These are phyloP conservation scores for Pachycephus smyrnensis DNA, from an alignment of 2,888 invertebrate genomes.

Conservation along the genomic window DNA sequence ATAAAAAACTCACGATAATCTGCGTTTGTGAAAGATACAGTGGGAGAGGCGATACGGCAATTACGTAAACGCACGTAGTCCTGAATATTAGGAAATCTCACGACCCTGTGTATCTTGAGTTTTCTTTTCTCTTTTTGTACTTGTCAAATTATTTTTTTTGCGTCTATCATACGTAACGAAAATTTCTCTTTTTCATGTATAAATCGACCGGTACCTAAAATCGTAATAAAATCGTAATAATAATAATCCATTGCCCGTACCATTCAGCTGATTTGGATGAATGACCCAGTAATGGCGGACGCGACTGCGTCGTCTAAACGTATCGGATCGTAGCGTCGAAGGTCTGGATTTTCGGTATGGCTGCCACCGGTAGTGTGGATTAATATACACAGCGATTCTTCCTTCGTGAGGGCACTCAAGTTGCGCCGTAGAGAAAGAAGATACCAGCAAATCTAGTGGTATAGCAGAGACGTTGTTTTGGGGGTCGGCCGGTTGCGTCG, in stretches of 20 bases:
- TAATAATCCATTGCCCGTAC: neutral
- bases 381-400: neutral
- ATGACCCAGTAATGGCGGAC: neutral
- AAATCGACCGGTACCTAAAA: neutral
- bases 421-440: neutral
- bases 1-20: neutral
- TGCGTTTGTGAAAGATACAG: neutral
- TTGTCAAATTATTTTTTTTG: neutral
- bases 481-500: slow-evolving; percentile 9
- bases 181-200: neutral
- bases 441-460: neutral
- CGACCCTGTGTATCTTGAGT: neutral
- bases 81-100: neutral
- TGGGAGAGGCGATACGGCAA: neutral
- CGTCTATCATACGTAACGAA: too few relatives aligned
- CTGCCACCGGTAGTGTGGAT: neutral
- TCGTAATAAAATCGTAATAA: too few relatives aligned
- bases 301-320: neutral
- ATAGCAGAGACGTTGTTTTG: neutral
- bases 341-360: neutral
- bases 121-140: neutral
- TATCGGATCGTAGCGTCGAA: neutral
- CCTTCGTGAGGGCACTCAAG: neutral
- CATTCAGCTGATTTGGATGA: neutral
- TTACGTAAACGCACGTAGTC: neutral